Evolutionary conservation across 2,113 vertebrate species (phyloP).

Genomic region (Leuciscus idus): DNA sequence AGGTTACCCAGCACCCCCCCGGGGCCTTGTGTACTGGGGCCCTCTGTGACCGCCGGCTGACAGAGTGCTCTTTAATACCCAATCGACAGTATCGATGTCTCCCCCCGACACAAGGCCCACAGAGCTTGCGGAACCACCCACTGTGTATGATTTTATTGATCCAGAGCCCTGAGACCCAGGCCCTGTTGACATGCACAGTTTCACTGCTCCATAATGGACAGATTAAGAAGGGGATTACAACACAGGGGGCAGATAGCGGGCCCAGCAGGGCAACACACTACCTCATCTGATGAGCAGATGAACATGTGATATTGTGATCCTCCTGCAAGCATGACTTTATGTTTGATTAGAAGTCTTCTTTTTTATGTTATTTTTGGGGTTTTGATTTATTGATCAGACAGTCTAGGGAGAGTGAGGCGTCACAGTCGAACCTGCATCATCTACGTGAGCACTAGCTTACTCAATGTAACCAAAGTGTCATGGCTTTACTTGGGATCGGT

Average conservation of each 20-base stretch:
- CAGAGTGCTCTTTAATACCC: slow-evolving; percentile 80
- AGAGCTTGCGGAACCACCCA: slow-evolving; percentile 35
- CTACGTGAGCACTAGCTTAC: neutral
- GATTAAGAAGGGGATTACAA: slow-evolving; percentile 77
- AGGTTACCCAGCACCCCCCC: slow-evolving; percentile 62
- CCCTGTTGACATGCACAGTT: slow-evolving; percentile 69
- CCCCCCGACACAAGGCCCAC: slow-evolving; percentile 60
- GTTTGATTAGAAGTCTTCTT: neutral
- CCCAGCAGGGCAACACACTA: slow-evolving; percentile 31
- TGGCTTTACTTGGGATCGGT: neutral
- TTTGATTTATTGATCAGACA: slow-evolving; percentile 9
- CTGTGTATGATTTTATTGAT: slow-evolving; percentile 70
- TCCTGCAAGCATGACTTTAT: slow-evolving; percentile 7
- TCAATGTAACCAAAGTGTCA: neutral
- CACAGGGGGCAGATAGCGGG: slow-evolving; percentile 64
- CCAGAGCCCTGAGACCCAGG: slow-evolving; percentile 62
- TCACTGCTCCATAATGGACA: slow-evolving; percentile 74
- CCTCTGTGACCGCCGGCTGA: slow-evolving; percentile 65
- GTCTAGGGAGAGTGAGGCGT: neutral
- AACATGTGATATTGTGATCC: neutral
- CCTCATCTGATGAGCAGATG: slow-evolving; percentile 23
- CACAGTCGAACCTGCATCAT: neutral
- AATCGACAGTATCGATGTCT: slow-evolving; percentile 80
- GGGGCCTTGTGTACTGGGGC: slow-evolving; percentile 47
- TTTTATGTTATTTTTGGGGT: neutral